A percentile compares a stretch with the other conserved stretches of the same genome.
Evolutionary conservation across 2,888 invertebrate species (phyloP).

Genomic region (Latrodectus elegans): DNA sequence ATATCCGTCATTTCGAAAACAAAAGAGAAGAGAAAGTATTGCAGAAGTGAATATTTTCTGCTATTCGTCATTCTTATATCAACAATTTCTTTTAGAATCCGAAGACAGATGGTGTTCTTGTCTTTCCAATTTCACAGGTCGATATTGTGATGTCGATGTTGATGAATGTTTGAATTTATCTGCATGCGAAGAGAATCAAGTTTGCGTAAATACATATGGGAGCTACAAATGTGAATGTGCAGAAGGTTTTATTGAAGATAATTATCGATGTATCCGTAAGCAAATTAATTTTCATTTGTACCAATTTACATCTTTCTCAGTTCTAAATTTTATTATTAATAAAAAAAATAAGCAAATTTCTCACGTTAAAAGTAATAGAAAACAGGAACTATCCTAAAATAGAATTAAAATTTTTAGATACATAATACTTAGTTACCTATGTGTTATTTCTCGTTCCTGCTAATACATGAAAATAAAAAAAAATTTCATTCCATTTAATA

Average conservation of each 20-base stretch:
- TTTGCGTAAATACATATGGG: conserved; percentile 52
- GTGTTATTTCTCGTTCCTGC: neutral
- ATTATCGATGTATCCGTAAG: conserved; percentile 40
- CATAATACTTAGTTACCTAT: neutral
- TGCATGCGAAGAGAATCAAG: conserved; percentile 29
- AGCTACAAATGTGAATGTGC: conserved; percentile 48
- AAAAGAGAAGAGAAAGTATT: too few relatives aligned
- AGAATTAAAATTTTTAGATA: neutral
- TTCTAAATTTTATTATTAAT: neutral
- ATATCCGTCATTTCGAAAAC: too few relatives aligned
- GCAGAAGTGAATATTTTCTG: too few relatives aligned
- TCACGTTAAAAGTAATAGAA: neutral
- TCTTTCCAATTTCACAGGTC: conserved; percentile 40
- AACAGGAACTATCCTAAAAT: neutral
- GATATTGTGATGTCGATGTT: conserved; percentile 48
- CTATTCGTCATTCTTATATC: too few relatives aligned
- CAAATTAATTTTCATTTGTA: neutral
- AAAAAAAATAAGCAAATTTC: neutral
- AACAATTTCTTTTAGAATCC: neutral
- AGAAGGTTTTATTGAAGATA: conserved; percentile 27
- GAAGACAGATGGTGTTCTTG: conserved; percentile 48
- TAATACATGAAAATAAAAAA: neutral
- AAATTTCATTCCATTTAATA: too few relatives aligned
- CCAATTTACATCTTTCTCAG: too few relatives aligned
- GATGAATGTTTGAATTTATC: conserved; percentile 35